Evolutionary conservation across 2,797 vertebrate genomes (phyloP).

Genomic region (Enteromius thamalakanensis): DNA sequence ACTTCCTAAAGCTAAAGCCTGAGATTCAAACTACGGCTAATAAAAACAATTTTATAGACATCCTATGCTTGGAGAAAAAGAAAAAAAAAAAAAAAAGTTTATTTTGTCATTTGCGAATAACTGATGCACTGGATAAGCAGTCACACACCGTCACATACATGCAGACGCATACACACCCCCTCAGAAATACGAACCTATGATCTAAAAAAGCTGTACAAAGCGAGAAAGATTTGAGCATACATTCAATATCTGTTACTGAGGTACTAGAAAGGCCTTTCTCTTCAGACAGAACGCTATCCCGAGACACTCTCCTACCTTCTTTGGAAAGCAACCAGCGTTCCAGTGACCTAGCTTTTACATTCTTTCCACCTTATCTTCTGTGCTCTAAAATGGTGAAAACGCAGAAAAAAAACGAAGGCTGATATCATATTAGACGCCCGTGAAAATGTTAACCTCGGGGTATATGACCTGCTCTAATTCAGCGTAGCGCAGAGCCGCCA

Average conservation of each 20-base stretch:
- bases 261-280: constrained; percentile 84
- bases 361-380: constrained; percentile 27
- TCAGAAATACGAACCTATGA: constrained; percentile 75
- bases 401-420: constrained; percentile 23
- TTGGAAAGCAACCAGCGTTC: constrained; percentile 76
- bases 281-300: constrained; percentile 77
- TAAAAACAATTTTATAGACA: constrained; percentile 31
- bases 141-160: constrained; percentile 13
- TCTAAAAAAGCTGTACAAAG: constrained; percentile 82
- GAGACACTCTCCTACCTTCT: constrained; percentile 71
- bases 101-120: constrained; percentile 19
- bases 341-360: constrained; percentile 46
- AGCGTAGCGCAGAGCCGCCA: neutral
- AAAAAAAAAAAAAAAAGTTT: neutral
- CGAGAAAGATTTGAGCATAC: constrained; percentile 78
- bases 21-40: constrained; percentile 47
- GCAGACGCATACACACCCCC: constrained; percentile 55
- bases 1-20: constrained; percentile 38
- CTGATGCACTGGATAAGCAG: constrained; percentile 33
- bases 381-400: constrained; percentile 18
- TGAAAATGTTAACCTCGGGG: constrained; percentile 41
- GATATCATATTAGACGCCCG: constrained; percentile 36
- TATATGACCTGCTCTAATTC: constrained; percentile 27
- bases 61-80: neutral
- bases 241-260: constrained; percentile 91